A percentile compares a stretch with the other conserved stretches of the same genome.
phyloP scores from a whole-genome alignment of 1,140 invertebrate genomes.

The Pseudachorutes palmiensis region DNA sequence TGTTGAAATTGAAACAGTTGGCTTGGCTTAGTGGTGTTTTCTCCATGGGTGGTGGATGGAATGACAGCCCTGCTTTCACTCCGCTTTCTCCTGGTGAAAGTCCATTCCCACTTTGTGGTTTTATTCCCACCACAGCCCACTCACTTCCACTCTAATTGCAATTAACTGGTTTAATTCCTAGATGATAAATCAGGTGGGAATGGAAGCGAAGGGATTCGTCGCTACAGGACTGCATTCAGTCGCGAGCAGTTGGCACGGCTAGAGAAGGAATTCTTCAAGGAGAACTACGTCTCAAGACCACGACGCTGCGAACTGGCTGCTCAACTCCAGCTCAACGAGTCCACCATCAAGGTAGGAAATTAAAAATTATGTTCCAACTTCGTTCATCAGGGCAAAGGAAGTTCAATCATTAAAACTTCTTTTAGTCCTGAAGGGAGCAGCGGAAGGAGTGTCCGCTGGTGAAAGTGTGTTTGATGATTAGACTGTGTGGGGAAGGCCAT shows the following conservation, averaged over 20 bases:
- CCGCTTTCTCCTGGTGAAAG: too few relatives aligned
- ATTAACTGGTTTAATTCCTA: conserved; percentile 15
- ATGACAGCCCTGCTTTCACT: too few relatives aligned
- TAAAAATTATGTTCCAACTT: background rate
- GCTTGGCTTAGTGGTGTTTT: too few relatives aligned
- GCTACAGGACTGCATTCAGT: conserved; percentile 96
- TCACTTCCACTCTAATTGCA: too few relatives aligned
- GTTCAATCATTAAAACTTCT: too few relatives aligned
- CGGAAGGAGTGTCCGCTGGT: too few relatives aligned
- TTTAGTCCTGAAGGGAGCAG: too few relatives aligned
- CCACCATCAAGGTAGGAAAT: conserved; percentile 85
- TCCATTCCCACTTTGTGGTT: too few relatives aligned
- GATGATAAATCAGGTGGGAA: conserved; percentile 31
- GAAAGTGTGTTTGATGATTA: too few relatives aligned
- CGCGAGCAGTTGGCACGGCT: conserved; percentile 84
- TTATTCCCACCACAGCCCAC: too few relatives aligned
- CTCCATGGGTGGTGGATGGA: background rate
- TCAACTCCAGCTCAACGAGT: conserved; percentile 86
- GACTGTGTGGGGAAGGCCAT: conserved; percentile 9
- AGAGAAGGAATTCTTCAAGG: conserved; percentile 95
- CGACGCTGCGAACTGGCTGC: conserved; percentile 89
- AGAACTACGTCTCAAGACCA: conserved; percentile 95
- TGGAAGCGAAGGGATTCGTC: conserved; percentile 56
- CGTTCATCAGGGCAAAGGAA: too few relatives aligned
- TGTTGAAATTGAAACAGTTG: background rate